Conservation (phyloP, 2,113 vertebrate genomes). For the Nothoprocta pentlandii region DNA sequence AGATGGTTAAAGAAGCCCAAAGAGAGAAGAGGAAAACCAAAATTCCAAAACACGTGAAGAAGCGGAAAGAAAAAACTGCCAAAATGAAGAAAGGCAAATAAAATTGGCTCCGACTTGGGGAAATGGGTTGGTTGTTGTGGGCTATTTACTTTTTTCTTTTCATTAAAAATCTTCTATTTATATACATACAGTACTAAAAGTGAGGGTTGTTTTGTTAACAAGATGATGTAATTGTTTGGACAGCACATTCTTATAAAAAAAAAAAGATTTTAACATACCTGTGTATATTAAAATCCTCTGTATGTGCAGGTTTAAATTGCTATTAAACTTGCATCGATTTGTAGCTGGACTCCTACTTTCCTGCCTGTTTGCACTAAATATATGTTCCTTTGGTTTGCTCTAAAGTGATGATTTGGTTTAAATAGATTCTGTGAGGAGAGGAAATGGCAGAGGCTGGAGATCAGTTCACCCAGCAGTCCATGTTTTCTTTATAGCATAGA, state of each 20-base stretch:
- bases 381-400: neutral
- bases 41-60: conserved; percentile 92
- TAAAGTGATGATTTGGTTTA: neutral
- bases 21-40: conserved; percentile 93
- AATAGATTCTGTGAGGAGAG: neutral
- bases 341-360: neutral
- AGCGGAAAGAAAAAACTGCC: conserved; percentile 90
- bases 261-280: neutral
- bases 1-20: conserved; percentile 90
- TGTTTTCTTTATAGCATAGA: neutral
- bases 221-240: neutral
- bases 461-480: no score
- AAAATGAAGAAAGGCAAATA: conserved; percentile 91
- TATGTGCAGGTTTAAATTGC: neutral
- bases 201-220: neutral
- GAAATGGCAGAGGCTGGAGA: neutral
- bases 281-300: neutral
- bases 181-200: neutral
- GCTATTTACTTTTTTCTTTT: neutral
- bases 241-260: neutral
- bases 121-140: neutral
- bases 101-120: neutral
- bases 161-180: conserved; percentile 34
- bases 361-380: neutral
- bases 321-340: neutral